A percentile compares a stretch with the other conserved stretches of the same genome.
Conservation (phyloP, 2,113 vertebrate genomes). For the Siphamia tubifer region DNA sequence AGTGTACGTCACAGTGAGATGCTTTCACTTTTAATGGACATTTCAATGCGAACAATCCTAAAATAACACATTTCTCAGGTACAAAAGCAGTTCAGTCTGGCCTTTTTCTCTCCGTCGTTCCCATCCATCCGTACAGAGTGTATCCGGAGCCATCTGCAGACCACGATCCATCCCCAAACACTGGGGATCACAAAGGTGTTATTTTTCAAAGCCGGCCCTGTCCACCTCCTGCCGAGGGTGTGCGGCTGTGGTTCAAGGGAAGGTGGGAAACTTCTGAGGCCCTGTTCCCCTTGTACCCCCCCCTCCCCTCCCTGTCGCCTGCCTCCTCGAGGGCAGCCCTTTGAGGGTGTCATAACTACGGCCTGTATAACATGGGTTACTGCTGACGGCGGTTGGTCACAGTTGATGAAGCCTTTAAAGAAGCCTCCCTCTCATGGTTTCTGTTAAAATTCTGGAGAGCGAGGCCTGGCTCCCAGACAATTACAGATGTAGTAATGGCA, state of each 20-base stretch:
- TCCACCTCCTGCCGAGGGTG: conserved; percentile 91
- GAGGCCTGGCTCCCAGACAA: conserved; percentile 55
- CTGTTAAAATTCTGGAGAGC: conserved; percentile 81
- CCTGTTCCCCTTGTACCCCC: conserved; percentile 81
- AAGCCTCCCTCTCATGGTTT: conserved; percentile 86
- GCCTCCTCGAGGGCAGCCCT: conserved; percentile 88
- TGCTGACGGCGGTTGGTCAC: conserved; percentile 87
- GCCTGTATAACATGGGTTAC: conserved; percentile 95
- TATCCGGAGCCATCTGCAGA: conserved; percentile 94
- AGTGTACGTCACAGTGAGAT: not conserved
- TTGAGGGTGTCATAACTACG: conserved; percentile 92
- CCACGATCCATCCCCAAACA: conserved; percentile 90
- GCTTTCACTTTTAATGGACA: not conserved
- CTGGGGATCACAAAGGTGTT: conserved; percentile 99
- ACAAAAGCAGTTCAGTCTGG: not conserved
- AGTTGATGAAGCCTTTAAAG: conserved; percentile 93
- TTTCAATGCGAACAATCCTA: not conserved
- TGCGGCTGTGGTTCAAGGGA: conserved; percentile 90
- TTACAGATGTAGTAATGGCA: conserved; percentile 35
- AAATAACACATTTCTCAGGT: not conserved
- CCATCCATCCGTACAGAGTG: conserved; percentile 67
- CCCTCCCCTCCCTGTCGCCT: conserved; percentile 79
- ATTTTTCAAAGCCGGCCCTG: conserved; percentile 95
- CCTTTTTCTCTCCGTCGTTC: conserved; percentile 14
- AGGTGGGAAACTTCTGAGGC: conserved; percentile 97